Evolutionary conservation across 2,113 vertebrate species (phyloP), one percentile per base, ranked within the genome.

Genomic region (Pangasianodon gigas): DNA sequence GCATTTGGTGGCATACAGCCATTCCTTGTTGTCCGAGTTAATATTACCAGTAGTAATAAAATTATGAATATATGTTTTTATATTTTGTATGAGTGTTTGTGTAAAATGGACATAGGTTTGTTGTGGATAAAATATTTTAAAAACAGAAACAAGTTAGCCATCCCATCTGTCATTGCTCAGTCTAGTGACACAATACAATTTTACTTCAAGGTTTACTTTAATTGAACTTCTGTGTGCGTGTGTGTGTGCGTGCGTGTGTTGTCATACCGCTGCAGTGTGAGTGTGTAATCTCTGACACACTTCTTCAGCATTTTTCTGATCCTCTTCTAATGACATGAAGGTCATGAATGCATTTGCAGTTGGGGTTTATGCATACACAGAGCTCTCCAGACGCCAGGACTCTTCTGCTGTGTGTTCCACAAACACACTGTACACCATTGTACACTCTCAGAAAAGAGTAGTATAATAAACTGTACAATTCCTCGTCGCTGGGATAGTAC

Each of bases 41-140:
- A 80, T 80, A 51, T 80, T 82, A 94, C 95, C 93, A 91, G 92
- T 93, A 91, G 94, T 96, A 95, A 95, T 93, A 93, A 94, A 95
- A 94, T 93, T 94, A 96, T 95, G 95, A 96, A 95, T 96, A 93
- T 95, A 95, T 96, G 94, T 96, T 96, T 96, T 96, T 96, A 95
- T 94, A 95, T 74, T 86, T 56, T 90, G 91, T 92, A 86, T 82
- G 32, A 6, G 74, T 91, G 56, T 21, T 54, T 65, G 16, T 67
- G 24, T 71, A 71, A 37, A 71, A 37, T 71, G 67, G n/a, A 37
- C 41, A 9, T 18, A 4, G 65, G 74, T 21, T 44, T 44, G 16
- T 74, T 37, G 29, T 19, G 1, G 14, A 29, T 37, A 37, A 37
- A 37, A 37, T 37, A 37, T 37, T 37, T 37, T 37, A 37, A 37